A percentile compares a stretch with the other conserved stretches of the same genome.
Conservation (phyloP, 2,888 invertebrate genomes). For the Schizaphis graminum region DNA sequence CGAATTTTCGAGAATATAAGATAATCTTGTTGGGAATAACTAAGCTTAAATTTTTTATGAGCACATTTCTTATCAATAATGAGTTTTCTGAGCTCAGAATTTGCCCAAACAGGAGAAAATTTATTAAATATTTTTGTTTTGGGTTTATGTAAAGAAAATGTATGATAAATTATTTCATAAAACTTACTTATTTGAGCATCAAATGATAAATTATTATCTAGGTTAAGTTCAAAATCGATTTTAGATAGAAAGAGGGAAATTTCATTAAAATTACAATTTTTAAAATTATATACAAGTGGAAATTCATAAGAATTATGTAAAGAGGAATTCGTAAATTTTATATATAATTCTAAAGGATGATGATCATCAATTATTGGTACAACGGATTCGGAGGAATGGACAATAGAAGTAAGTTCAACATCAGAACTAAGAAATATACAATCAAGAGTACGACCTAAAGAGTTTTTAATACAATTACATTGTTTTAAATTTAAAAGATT, state of each 20-base stretch:
- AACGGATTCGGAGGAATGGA: not conserved
- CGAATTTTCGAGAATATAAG: not conserved
- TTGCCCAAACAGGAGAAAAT: slow-evolving; percentile 5
- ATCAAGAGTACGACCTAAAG: not conserved
- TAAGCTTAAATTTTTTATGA: slow-evolving; percentile 41
- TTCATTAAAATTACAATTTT: slow-evolving; percentile 43
- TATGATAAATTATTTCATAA: slow-evolving; percentile 22
- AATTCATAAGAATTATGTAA: not conserved
- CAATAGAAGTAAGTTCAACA: not conserved
- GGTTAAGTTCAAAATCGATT: slow-evolving; percentile 32
- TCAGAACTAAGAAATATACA: not conserved
- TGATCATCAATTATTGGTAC: not conserved
- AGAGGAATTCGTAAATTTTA: slow-evolving; percentile 8
- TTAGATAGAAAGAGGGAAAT: slow-evolving; percentile 27
- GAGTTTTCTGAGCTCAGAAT: not conserved
- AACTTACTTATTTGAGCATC: not conserved
- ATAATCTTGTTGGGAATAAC: slow-evolving; percentile 10
- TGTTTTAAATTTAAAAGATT: not conserved
- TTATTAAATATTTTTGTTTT: slow-evolving; percentile 38
- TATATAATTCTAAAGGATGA: not conserved
- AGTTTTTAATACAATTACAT: not conserved
- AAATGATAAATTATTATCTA: slow-evolving; percentile 18
- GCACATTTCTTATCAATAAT: slow-evolving; percentile 33
- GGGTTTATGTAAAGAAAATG: not conserved
- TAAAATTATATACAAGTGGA: slow-evolving; percentile 21